Evolutionary conservation across 2,888 invertebrate genomes (phyloP).

Genomic region (Orthosia cruda): DNA sequence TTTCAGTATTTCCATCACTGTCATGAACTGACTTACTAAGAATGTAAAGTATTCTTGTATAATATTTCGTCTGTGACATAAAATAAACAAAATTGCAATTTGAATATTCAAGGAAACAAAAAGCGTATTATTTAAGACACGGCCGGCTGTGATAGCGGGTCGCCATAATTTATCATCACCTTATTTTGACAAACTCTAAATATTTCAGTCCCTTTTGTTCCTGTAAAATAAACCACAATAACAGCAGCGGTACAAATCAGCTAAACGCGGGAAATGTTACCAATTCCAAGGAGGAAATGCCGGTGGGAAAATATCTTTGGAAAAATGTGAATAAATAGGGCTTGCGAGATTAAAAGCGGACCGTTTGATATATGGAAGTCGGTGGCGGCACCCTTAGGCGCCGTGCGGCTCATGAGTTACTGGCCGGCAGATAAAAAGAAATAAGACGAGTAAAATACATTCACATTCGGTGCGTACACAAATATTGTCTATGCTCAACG

Average conservation of each 20-base stretch:
- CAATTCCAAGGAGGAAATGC: slow-evolving; percentile 88
- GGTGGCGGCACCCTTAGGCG: slow-evolving; percentile 76
- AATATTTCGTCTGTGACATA: slow-evolving; percentile 26
- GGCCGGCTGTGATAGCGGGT: slow-evolving; percentile 69
- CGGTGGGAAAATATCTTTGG: slow-evolving; percentile 89
- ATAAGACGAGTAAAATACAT: slow-evolving; percentile 75
- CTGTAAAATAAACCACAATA: slow-evolving; percentile 84
- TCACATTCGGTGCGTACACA: slow-evolving; percentile 54
- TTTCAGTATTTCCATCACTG: neutral
- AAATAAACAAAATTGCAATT: slow-evolving; percentile 45
- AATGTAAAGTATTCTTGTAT: too few species aligned
- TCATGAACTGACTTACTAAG: too few species aligned
- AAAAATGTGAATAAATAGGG: slow-evolving; percentile 90
- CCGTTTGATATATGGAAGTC: slow-evolving; percentile 85
- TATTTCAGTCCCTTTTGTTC: slow-evolving; percentile 83
- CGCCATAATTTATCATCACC: slow-evolving; percentile 78
- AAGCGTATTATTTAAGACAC: slow-evolving; percentile 69
- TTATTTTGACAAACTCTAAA: slow-evolving; percentile 81
- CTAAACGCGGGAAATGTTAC: slow-evolving; percentile 87
- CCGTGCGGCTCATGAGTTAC: slow-evolving; percentile 66
- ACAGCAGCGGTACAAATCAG: slow-evolving; percentile 86
- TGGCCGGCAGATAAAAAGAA: slow-evolving; percentile 77
- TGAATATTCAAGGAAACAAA: slow-evolving; percentile 64
- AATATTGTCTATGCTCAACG: slow-evolving; percentile 19
- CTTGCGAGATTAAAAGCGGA: slow-evolving; percentile 89